phyloP scores from a whole-genome alignment of 2,888 invertebrate species.

The Rotaria macrura region DNA sequence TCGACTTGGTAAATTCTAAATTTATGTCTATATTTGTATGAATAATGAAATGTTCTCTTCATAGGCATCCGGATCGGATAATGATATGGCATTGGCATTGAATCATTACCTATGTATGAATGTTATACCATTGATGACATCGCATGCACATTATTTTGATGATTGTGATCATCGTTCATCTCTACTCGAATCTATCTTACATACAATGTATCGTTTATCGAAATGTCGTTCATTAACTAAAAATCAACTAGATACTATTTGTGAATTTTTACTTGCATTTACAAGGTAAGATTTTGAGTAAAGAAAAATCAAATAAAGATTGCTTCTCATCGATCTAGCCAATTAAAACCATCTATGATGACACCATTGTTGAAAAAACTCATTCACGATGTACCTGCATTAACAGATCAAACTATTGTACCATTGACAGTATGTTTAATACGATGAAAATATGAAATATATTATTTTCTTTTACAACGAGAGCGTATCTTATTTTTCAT shows the following conservation, averaged over 20 bases:
- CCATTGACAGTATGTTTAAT: constrained; percentile 57
- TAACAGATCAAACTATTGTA: constrained; percentile 93
- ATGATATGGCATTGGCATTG: constrained; percentile 96
- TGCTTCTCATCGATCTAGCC: constrained; percentile 54
- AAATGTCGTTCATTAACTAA: constrained; percentile 92
- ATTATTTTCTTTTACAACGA: neutral
- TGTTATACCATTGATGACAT: constrained; percentile 83
- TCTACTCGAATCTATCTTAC: constrained; percentile 85
- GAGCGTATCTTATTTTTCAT: neutral
- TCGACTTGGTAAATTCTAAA: constrained; percentile 68
- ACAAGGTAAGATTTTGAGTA: constrained; percentile 59
- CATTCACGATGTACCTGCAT: constrained; percentile 86
- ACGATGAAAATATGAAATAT: neutral
- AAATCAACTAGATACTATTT: constrained; percentile 91
- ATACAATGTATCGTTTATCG: constrained; percentile 86
- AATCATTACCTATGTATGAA: constrained; percentile 99
- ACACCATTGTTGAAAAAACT: constrained; percentile 78
- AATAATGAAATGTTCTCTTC: neutral
- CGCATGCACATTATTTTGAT: constrained; percentile 87
- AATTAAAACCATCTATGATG: constrained; percentile 93
- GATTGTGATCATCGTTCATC: constrained; percentile 64
- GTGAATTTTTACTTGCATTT: constrained; percentile 90
- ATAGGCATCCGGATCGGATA: constrained; percentile 59
- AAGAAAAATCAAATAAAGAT: neutral
- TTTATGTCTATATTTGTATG: neutral